Base-by-base conservation (phyloP, 2,797 vertebrate genomes). In the Notamacropus eugenii region DNA sequence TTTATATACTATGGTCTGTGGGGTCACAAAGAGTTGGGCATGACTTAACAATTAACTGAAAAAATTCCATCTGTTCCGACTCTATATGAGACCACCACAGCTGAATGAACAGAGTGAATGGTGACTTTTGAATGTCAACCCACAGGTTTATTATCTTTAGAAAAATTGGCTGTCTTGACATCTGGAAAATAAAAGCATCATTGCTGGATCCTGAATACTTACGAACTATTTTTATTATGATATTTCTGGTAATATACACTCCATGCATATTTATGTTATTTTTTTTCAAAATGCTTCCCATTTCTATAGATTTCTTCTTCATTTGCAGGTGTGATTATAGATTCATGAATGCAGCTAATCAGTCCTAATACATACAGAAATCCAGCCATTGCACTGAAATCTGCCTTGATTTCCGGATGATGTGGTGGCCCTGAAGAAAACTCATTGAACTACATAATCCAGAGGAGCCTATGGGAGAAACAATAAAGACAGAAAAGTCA, bases 251-350 rank as follows among this genome's bases (percentile, higher is more conserved):
- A 96, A 95, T 58, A 90, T 57, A 96, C 34, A 54, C 87, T 90
- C 50, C 59, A 96, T 96, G 95, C 82, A 98, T 98, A 97, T 98
- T 98, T 94, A 96, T 97, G 92, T 56, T 67, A 96, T 50, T 87
- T 87, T 82, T 40, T 96, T 97, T 52, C 40, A 97, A 95, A 98
- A 97, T 92, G 92, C 94, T 97, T 97, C 97, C 95, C 93, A 90
- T 98, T 98, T 98, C 98, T 98, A 98, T 98, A 98, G 97, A 97
- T 94, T 97, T 96, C 87, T 97, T 97, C 97, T 90, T 98, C 95
- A 52, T 97, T 96, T 98, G 98, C 97, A 97, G 97, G 97, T 98
- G 96, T 97, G 97, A 97, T 97, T 96, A 97, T 95, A 95, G 97
- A 98, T 96, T 96, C 91, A 92, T 94, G 97, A 96, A 95, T 98